Evolutionary conservation across 2,797 vertebrate genomes (phyloP).

Genomic region (Hydrophis major): DNA sequence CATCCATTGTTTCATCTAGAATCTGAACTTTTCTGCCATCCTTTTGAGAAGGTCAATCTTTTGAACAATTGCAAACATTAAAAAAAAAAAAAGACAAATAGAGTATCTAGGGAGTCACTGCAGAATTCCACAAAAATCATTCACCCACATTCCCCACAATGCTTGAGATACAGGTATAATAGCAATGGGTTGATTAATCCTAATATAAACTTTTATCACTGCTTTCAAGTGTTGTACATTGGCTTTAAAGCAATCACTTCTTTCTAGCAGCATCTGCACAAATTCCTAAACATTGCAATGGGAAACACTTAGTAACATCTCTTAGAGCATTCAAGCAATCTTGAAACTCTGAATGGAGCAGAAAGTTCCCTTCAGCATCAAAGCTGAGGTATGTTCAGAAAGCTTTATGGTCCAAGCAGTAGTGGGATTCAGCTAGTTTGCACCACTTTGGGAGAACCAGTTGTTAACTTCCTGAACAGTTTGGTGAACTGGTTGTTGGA

Average conservation of each 20-base stretch:
- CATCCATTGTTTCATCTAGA: fast-evolving
- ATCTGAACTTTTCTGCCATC: fast-evolving
- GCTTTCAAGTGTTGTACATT: neutral
- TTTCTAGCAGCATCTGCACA: conserved; percentile 11
- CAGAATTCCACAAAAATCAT: neutral
- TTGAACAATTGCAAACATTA: neutral
- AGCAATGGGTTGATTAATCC: neutral
- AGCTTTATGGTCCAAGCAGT: neutral
- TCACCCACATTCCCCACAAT: neutral
- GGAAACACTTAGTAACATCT: neutral
- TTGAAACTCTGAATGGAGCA: conserved; percentile 7
- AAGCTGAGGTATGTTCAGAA: conserved; percentile 1
- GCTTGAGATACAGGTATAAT: neutral
- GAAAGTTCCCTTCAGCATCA: conserved; percentile 44
- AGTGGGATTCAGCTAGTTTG: no score
- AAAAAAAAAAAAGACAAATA: neutral
- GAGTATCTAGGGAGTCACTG: neutral
- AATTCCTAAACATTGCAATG: neutral
- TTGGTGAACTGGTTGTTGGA: no score
- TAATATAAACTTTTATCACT: neutral
- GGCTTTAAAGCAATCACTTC: neutral
- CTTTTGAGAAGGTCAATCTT: neutral
- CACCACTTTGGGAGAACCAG: no score
- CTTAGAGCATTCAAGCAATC: conserved; percentile 14
- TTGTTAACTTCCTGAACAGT: no score